Base-by-base conservation (phyloP, 2,888 invertebrate species). In the Craniophora ligustri region DNA sequence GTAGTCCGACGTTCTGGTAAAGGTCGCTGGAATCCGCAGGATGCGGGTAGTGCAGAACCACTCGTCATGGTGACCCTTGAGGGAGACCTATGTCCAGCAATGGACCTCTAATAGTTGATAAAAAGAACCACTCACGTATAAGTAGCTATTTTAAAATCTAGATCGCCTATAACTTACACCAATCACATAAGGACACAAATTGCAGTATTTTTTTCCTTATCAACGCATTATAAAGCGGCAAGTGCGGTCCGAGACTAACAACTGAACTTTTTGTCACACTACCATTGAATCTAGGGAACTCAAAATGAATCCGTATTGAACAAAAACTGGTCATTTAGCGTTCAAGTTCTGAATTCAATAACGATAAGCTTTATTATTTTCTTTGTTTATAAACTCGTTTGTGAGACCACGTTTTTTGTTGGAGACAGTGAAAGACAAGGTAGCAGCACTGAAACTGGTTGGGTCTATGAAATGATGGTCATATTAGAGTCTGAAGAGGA, bases 311-410 rank as follows among this genome's bases (percentile, higher is more conserved):
- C 67, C 64, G 41, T 28, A 56, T 30, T 16, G 14, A 18, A 34
- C 34, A 75, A 67, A 74, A 73, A 55, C 10, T 23, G 6, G 26
- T 36, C 47, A 35, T 55, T 72, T 55, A 54, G 65, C 54, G 63
- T 65, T 58, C 60, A 38, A 62, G 46, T 56, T 62, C 50, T 60
- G 73, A 70, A 75, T 72, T 75, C 57, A 75, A 67, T 73, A 69
- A 64, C 38, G 23, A 55, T 50, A 58, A 55, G 45, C 36, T 64
- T 66, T 57, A 59, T 66, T 45, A 74, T 66, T 66, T 74, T 65
- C 66, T 60, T 72, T 72, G 53, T 70, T 66, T 45, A 63, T 59
- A 63, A 62, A 71, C 72, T 63, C 28, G 73, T 72, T 72, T 63
- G 68, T 57, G 50, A 57, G 55, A 72, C 72, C 53, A 68, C 56